These are phyloP conservation scores for Macrobrachium rosenbergii DNA, from an alignment of 1,140 invertebrate genomes.

Conservation along the genomic window DNA sequence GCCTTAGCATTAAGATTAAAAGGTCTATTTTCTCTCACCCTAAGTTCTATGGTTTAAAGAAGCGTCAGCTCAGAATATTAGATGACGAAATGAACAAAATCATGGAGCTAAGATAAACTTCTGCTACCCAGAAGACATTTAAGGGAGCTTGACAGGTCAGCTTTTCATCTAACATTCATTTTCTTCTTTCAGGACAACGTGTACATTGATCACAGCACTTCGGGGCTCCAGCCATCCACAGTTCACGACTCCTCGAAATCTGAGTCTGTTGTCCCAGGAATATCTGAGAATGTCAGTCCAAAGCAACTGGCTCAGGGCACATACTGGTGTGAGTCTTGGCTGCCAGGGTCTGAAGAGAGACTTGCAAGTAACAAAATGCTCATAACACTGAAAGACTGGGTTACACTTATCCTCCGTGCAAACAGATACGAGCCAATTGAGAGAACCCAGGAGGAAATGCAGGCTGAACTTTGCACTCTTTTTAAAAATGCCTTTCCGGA, in stretches of 20 bases:
- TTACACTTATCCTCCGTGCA: constrained; percentile 36
- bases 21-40: too few species aligned
- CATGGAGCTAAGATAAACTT: background rate
- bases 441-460: background rate
- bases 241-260: constrained; percentile 49
- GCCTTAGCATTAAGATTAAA: too few species aligned
- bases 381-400: constrained; percentile 22
- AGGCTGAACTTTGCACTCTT: background rate
- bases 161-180: background rate
- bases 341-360: background rate
- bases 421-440: background rate
- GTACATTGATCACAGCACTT: constrained; percentile 27
- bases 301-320: constrained; percentile 43
- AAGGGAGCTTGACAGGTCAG: background rate
- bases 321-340: constrained; percentile 47
- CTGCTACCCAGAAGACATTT: background rate
- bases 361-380: constrained; percentile 44
- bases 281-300: background rate
- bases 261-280: background rate
- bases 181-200: constrained; percentile 27
- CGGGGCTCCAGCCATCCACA: constrained; percentile 20
- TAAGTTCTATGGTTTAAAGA: too few species aligned
- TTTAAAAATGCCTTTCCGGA: background rate
- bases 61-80: too few species aligned
- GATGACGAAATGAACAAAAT: too few species aligned